These are phyloP conservation scores for Amblyopsis rosae DNA, from an alignment of 2,113 vertebrate genomes.

Conservation along the genomic window DNA sequence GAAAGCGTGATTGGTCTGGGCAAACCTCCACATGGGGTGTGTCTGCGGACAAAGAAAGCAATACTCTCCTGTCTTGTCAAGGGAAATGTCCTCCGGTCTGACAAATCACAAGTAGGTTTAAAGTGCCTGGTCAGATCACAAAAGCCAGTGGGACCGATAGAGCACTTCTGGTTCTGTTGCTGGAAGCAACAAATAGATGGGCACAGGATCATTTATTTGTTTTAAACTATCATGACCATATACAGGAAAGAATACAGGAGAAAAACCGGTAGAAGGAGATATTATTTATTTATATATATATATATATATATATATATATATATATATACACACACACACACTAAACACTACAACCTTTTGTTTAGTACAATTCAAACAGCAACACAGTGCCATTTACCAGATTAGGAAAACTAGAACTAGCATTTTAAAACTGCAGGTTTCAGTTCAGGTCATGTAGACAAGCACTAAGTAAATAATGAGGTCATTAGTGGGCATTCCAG, in stretches of 20 bases:
- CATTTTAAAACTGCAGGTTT: slow-evolving; percentile 29
- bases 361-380: slow-evolving; percentile 23
- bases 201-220: background rate
- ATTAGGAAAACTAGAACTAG: slow-evolving; percentile 33
- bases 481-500: slow-evolving; percentile 49
- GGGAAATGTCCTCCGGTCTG: background rate
- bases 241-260: slow-evolving; percentile 6
- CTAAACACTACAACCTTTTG: slow-evolving; percentile 35
- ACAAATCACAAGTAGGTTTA: slow-evolving; percentile 41
- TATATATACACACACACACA: no score
- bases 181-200: background rate
- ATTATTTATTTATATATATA: background rate
- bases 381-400: slow-evolving; percentile 37
- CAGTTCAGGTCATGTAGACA: slow-evolving; percentile 62
- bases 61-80: slow-evolving; percentile 31
- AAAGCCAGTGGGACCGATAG: slow-evolving; percentile 33
- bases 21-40: slow-evolving; percentile 62
- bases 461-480: slow-evolving; percentile 67
- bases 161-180: slow-evolving; percentile 1
- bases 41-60: slow-evolving; percentile 57
- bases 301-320: no score
- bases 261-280: background rate
- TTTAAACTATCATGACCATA: background rate
- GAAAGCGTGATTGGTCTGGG: slow-evolving; percentile 67
- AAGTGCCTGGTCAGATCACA: slow-evolving; percentile 34